Evolutionary conservation across 1,140 invertebrate species (phyloP), one percentile per base, ranked within the genome.

Genomic region (Drosophila nannoptera): DNA sequence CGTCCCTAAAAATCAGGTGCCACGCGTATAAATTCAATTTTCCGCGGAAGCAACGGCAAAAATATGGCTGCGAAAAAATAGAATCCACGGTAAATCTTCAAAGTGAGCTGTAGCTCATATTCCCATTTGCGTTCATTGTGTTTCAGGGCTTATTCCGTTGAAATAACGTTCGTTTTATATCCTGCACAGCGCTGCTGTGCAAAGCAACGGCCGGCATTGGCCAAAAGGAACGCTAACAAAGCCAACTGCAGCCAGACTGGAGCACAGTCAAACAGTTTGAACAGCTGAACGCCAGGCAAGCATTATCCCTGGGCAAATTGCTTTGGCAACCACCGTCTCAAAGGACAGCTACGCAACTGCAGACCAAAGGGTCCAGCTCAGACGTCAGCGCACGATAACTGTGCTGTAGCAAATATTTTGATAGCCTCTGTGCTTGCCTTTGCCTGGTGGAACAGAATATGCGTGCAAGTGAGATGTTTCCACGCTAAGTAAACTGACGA

Each of bases 21-120:
- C 54, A 32, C 32, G 60, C 58, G 29, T 62, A 82, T 74, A 82
- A 82, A 82, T 77, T 75, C 56, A 82, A 82, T 82, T 82, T 77
- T 48, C 22, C 6, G 16, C 31, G 22, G 22, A 22, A 22, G 22
- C 22, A 22, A 22, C 22, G 35, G 48, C 42, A 63, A 66, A 64
- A 68, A 46, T 50, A 60, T 33, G 42, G 42, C 53, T 40, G 32
- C 8, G 45, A 63, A 72, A 59, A 58, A 31, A 38, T 9, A 33
- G 5, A 62, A 60, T 60, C 53, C 40, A 59, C 58, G n/a, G 33
- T 46, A 68, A 53, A 68, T 53, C 65, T 68, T 68, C 65, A 68
- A 68, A 68, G 58, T 12, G 12, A 53, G 22, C 38, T 35, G 12
- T 8, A 14, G 48, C 56, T 68, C 48, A 67, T 52, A 60, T 60